Base-by-base conservation (phyloP, 2,797 vertebrate species). In the Tenualosa ilisha region DNA sequence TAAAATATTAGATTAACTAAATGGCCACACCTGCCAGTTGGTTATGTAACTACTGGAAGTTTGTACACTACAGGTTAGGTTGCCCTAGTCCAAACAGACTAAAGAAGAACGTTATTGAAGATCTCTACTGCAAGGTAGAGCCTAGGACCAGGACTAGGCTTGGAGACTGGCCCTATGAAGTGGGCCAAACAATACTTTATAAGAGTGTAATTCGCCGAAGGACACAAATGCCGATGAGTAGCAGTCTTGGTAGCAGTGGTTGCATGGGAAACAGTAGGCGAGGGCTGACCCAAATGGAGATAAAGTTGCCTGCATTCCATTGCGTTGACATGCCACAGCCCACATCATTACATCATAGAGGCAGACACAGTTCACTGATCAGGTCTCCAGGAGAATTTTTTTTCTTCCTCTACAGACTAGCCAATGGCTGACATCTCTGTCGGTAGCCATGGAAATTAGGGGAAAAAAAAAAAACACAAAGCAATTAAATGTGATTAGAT, bases 371-470 rank as follows among this genome's bases (percentile, higher is more conserved):
- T 83, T 88, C 82, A 75, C 87, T 84, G 12, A 89, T 91, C 89
- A 84, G 91, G 91, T 81, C 89, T 89, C 87, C 72, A 79, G 72
- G 87, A 81, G n/a, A 43, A 0, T 51, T 81, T 89, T 89, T 91
- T 89, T 93, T 94, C 91, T 91, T 93, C 89, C 83, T 85, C 88
- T 91, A 91, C 90, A 89, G 84, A 56, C 43, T 20, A 40, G 84
- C 51, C 53, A 82, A 86, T 24, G 72, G 11, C 83, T 40, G 46
- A 81, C 40, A 79, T 5, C 37, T 79, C 40, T 79, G 85, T 46
- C 72, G 43, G 85, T 92, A 84, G 43, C 93, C 91, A 92, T 93
- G 93, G 93, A n/a, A 90, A 82, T 75, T 79, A 81, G 79, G 8
- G 8, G 50, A 51, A 84, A 90, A 92, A 92, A 91, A 92, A 26